These are phyloP conservation scores for Ancistrus triradiatus DNA, from an alignment of 2,113 vertebrate genomes.

Conservation along the genomic window DNA sequence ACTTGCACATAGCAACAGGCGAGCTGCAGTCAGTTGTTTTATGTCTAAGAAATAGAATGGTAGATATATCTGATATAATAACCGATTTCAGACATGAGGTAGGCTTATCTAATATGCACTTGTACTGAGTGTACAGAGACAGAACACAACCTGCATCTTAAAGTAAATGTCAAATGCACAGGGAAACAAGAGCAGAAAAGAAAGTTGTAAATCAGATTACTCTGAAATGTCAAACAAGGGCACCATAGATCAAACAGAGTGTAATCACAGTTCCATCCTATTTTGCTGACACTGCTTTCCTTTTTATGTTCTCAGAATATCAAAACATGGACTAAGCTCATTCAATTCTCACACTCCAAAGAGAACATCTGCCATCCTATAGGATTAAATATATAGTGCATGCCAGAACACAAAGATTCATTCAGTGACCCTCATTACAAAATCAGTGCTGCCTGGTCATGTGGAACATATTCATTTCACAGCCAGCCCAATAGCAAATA, in stretches of 20 bases:
- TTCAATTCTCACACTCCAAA: background rate
- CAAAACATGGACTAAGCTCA: background rate
- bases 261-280: background rate
- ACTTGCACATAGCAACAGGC: too few relatives aligned
- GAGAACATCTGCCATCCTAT: background rate
- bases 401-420: constrained; percentile 5
- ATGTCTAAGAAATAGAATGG: too few relatives aligned
- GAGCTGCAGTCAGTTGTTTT: too few relatives aligned
- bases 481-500: background rate
- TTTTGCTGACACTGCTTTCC: background rate
- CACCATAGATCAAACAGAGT: background rate
- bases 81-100: background rate
- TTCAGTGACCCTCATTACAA: constrained; percentile 18
- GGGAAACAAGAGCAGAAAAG: background rate
- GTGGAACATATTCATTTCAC: constrained; percentile 21
- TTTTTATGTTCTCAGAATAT: constrained; percentile 1
- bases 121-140: too few relatives aligned
- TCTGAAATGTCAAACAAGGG: background rate
- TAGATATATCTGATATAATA: too few relatives aligned
- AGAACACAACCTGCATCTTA: too few relatives aligned
- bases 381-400: background rate
- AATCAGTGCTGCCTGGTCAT: background rate
- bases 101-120: background rate
- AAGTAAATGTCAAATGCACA: background rate
- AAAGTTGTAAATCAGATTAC: background rate